Percentiles rank a stretch among this genome's conserved stretches.
Evolutionary conservation across 2,113 vertebrate genomes (phyloP).

Genomic region (Podilymbus podiceps): DNA sequence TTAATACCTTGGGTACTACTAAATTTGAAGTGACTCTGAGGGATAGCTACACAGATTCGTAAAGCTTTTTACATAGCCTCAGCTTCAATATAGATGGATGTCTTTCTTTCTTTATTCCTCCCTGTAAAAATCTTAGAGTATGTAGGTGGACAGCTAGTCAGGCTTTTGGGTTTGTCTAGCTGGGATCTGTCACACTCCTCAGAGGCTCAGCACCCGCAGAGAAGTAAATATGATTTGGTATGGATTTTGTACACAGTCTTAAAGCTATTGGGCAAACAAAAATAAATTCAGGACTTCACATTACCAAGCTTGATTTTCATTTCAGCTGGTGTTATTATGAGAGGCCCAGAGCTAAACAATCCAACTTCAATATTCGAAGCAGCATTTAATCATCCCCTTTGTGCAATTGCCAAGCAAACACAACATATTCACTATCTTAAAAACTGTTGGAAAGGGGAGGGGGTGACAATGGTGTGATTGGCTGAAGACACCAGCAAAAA

Average conservation of each 20-base stretch:
- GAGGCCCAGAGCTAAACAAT: background rate
- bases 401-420: background rate
- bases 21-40: constrained; percentile 30
- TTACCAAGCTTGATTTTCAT: background rate
- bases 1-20: background rate
- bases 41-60: background rate
- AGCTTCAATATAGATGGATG: background rate
- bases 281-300: background rate
- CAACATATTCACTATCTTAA: background rate
- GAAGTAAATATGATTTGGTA: background rate
- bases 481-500: background rate
- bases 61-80: background rate
- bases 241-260: background rate
- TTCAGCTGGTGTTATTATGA: background rate
- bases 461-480: background rate
- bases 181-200: background rate
- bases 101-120: background rate
- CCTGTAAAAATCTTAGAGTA: background rate
- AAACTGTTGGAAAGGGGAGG: background rate
- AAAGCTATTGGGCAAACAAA: background rate
- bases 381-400: background rate
- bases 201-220: background rate
- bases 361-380: background rate
- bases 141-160: background rate
- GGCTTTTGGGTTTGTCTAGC: background rate